Evolutionary conservation across 2,113 vertebrate genomes (phyloP), one percentile per base, ranked within the genome.

Genomic region (Telmatochromis sp.): DNA sequence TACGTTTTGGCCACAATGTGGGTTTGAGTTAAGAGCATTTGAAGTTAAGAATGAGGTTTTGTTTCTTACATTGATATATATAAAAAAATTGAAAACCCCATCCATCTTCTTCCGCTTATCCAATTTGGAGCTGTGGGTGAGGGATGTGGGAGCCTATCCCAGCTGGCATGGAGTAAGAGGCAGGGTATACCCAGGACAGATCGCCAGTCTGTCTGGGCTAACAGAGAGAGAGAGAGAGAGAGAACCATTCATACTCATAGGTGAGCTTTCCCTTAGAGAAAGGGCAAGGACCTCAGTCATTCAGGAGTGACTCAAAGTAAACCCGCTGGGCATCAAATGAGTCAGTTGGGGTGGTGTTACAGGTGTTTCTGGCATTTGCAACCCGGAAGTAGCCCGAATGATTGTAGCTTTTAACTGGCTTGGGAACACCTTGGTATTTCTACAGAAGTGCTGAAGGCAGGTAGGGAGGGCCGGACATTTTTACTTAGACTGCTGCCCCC

Each of bases 311-410:
- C 9, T 49, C 42, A 49, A 75, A 19, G 42, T 19, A 31, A 28
- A 49, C 23, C 14, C 0, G 9, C 40, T 75, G 40, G 9, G 42
- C 9, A 75, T 47, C 14, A 26, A 49, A 75, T 75, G 42, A 7
- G 26, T 28, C 73, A 31, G 10, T 4, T 2, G 10, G 28, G 6
- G 45, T 49, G 73, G 73, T 78, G 28, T 31, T 51, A 78, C 26
- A 49, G 45, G 45, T 51, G 10, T 51, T 49, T 51, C 73, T 49
- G 2, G 15, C 14, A 31, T 12, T 1, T 49, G 26, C 42, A 78
- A 31, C 15, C 23, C 2, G 6, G 10, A 49, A 78, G 26, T 49
- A 78, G 45, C 23, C 11, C 4, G 0, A 33, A 49, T 0, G 26
- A 28, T n/a, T 8, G 15, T 49, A 26, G 70, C 26, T 49, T 12